Percentiles rank a stretch among this genome's conserved stretches.
These are phyloP conservation scores for Oryzias melastigma DNA, from an alignment of 2,113 vertebrate genomes.

Conservation along the genomic window DNA sequence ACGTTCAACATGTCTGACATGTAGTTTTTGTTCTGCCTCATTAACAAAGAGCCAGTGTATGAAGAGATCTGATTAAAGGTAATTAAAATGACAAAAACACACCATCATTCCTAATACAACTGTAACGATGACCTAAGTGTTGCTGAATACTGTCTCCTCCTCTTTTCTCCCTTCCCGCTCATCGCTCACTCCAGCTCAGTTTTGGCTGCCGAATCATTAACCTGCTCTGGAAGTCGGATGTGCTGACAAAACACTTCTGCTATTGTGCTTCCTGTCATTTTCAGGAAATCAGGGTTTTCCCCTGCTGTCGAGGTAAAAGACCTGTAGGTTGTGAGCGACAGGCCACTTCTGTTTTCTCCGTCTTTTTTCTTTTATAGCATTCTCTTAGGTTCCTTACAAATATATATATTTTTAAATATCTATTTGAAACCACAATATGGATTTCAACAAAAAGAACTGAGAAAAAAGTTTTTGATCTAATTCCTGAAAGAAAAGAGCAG, in stretches of 20 bases:
- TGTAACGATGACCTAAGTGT: conserved; percentile 62
- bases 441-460: not conserved
- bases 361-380: conserved; percentile 11
- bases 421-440: conserved; percentile 2
- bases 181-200: conserved; percentile 59
- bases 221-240: conserved; percentile 65
- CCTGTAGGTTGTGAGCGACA: conserved; percentile 56
- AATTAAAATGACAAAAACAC: conserved; percentile 77
- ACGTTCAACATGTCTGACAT: conserved; percentile 55
- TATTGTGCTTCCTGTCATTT: conserved; percentile 76
- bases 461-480: not conserved
- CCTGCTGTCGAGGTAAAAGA: conserved; percentile 70
- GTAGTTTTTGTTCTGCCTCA: conserved; percentile 66
- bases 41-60: conserved; percentile 54
- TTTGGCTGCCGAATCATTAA: conserved; percentile 73
- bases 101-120: conserved; percentile 62
- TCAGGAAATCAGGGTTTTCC: conserved; percentile 75
- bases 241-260: conserved; percentile 73
- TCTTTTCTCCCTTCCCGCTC: conserved; percentile 51
- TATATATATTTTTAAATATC: conserved; percentile 3
- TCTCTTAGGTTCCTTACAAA: conserved; percentile 22
- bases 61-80: conserved; percentile 68
- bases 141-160: conserved; percentile 53
- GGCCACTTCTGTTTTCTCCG: conserved; percentile 20
- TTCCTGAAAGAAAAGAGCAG: not conserved